phyloP scores from a whole-genome alignment of 1,140 invertebrate genomes.

The Aricia agestis region DNA sequence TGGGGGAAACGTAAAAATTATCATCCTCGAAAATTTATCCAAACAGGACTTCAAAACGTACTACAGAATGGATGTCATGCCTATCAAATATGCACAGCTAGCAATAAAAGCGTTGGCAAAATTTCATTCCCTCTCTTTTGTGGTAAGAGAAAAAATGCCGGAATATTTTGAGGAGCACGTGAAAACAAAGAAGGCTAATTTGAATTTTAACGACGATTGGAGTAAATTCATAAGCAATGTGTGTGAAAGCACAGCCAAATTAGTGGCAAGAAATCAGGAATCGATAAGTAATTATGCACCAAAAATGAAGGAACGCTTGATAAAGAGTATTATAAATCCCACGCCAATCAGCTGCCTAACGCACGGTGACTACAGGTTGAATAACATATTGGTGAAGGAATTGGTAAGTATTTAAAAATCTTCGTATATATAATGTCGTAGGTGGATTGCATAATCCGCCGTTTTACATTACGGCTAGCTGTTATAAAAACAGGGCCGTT shows the following conservation, averaged over 20 bases:
- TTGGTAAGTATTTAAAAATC: conserved; percentile 26
- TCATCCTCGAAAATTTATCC: conserved; percentile 42
- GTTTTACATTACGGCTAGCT: too few relatives aligned
- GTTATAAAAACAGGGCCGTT: too few relatives aligned
- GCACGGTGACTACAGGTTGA: conserved; percentile 41
- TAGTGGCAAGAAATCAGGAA: conserved; percentile 24
- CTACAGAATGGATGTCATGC: conserved; percentile 28
- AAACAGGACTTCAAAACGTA: conserved; percentile 37
- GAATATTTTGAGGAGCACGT: conserved; percentile 40
- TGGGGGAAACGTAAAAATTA: conserved; percentile 27
- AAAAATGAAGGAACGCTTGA: conserved; percentile 20
- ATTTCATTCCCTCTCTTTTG: conserved; percentile 44
- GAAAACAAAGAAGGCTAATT: conserved; percentile 18
- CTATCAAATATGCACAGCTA: conserved; percentile 38
- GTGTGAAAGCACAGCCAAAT: conserved; percentile 19
- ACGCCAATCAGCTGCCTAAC: conserved; percentile 29
- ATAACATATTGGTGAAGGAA: conserved; percentile 41
- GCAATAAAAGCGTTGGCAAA: conserved; percentile 40
- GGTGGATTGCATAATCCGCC: too few relatives aligned
- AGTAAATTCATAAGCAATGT: conserved; percentile 16
- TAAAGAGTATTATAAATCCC: conserved; percentile 11
- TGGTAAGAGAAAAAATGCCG: conserved; percentile 33
- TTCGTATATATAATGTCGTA: too few relatives aligned
- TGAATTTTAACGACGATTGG: conserved; percentile 18
- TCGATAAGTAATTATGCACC: conserved; percentile 29